These are phyloP conservation scores for Eucriotettix oculatus DNA, from an alignment of 2,888 invertebrate species.

Conservation along the genomic window DNA sequence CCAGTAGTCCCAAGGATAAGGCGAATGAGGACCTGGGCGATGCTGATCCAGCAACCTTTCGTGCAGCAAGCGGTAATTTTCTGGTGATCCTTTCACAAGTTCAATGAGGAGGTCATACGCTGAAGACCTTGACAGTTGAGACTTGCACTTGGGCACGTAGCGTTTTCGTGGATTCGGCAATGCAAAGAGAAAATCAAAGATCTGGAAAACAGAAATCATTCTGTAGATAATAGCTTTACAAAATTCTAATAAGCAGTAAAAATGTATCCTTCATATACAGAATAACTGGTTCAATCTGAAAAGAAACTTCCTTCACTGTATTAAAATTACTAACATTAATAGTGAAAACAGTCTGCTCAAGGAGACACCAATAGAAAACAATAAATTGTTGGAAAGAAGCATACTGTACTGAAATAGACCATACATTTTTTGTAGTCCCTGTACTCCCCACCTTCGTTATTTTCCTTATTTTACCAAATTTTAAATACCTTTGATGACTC, in stretches of 20 bases:
- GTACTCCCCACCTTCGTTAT: too few relatives aligned
- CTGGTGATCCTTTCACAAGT: slow-evolving; percentile 65
- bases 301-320: neutral
- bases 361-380: too few relatives aligned
- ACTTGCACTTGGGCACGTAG: slow-evolving; percentile 85
- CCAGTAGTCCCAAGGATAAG: slow-evolving; percentile 97
- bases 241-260: neutral
- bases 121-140: slow-evolving; percentile 71
- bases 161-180: slow-evolving; percentile 72
- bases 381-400: too few relatives aligned
- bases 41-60: slow-evolving; percentile 73
- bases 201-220: slow-evolving; percentile 26
- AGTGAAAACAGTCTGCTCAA: too few relatives aligned
- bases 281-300: neutral
- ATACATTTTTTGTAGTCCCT: too few relatives aligned
- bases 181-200: slow-evolving; percentile 79
- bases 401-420: too few relatives aligned
- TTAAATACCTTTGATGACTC: too few relatives aligned
- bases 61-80: slow-evolving; percentile 73
- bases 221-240: neutral
- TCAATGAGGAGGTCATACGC: slow-evolving; percentile 85
- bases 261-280: neutral
- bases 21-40: slow-evolving; percentile 59
- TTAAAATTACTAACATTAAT: too few relatives aligned
- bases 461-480: too few relatives aligned